phyloP scores from a whole-genome alignment of 2,888 invertebrate species.

The Aporophyla lueneburgensis region DNA sequence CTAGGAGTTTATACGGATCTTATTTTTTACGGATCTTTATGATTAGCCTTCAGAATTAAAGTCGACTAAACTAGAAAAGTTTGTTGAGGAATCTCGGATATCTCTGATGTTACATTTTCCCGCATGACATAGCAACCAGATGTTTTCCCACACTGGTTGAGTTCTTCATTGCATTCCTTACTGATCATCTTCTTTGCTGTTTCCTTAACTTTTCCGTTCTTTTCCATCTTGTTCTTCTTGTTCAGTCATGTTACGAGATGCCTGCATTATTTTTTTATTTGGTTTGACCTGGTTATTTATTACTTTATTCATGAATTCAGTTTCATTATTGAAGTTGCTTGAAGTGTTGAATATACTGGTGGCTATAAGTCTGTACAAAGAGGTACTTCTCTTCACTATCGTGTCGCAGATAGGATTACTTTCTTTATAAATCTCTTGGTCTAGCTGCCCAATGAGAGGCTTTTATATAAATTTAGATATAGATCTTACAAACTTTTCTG shows the following conservation, averaged over 20 bases:
- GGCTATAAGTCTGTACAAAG: no score
- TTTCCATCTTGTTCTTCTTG: neutral
- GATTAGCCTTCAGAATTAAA: neutral
- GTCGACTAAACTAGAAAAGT: neutral
- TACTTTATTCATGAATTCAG: neutral
- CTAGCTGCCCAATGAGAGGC: neutral
- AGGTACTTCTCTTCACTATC: neutral
- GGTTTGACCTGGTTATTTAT: neutral
- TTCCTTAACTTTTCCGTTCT: slow-evolving; percentile 10
- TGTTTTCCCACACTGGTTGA: neutral
- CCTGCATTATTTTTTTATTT: neutral
- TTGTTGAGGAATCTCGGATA: neutral
- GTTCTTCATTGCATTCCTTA: neutral
- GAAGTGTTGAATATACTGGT: neutral
- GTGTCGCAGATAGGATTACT: neutral
- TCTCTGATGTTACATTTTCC: neutral
- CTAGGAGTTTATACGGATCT: neutral
- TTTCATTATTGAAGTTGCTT: neutral
- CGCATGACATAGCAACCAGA: neutral
- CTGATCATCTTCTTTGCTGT: neutral
- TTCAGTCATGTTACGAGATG: neutral
- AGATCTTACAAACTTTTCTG: neutral
- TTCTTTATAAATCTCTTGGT: neutral
- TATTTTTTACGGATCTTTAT: no score
- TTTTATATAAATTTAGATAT: neutral